Base-by-base conservation (phyloP, 2,888 invertebrate genomes). In the Latrodectus hesperus region DNA sequence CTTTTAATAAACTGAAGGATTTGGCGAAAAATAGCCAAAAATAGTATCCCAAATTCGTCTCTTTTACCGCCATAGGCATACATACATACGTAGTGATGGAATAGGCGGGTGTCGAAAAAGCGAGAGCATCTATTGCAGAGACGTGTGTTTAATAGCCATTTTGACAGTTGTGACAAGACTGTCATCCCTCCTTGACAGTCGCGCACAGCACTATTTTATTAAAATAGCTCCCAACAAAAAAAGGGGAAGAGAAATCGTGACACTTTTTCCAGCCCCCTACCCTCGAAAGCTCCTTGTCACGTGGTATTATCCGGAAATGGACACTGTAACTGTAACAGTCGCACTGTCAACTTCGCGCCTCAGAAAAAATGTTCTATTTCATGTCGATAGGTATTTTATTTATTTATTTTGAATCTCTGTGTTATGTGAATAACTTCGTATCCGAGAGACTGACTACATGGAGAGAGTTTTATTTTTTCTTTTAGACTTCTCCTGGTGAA, bases 241-340 rank as follows among this genome's bases (percentile, higher is more conserved):
- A 81, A 73, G 38, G 38, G 38, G 38, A 38, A 38, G 38, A 38
- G 38, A 80, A 77, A 81, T 76, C 68, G 55, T 82, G 86, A 87
- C 86, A 87, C 76, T 38, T 75, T 60, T 60, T 72, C 64, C 51
- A 51, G 49, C 84, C 52, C 78, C 65, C 16, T 65, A 71, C 68
- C 73, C 65, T 71, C 71, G 71, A 68, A 64, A 38, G 79, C 78
- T 70, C 72, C 83, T 73, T 88, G 88, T 88, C 88, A 88, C 88
- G 83, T 88, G 84, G 84, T 80, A 88, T 88, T 88, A 88, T 82
- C 88, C 84, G 88, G 88, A 88, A 88, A 88, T 82, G 88, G 84
- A 88, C 88, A 79, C 80, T 83, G 78, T 84, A 75, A 73, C 73
- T 77, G 81, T 72, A 73, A 88, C 68, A 78, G 78, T 78, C 74